These are phyloP conservation scores for Cottus gobio DNA, from an alignment of 2,113 vertebrate species.

Conservation along the genomic window DNA sequence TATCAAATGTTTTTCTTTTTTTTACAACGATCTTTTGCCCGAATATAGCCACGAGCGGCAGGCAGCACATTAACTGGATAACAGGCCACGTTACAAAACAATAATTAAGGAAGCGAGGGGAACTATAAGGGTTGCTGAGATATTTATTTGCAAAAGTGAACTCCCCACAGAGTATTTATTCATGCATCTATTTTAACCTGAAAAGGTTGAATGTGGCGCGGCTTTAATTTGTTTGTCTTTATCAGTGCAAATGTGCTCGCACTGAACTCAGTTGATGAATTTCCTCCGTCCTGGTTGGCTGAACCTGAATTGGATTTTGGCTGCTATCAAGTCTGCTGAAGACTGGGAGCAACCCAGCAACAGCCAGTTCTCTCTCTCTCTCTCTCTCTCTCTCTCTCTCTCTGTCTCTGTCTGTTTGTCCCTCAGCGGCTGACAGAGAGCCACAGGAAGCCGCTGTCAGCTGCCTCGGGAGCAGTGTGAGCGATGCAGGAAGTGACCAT, in stretches of 20 bases:
- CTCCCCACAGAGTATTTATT: neutral
- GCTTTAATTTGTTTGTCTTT: neutral
- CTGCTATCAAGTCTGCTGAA: slow-evolving; percentile 15
- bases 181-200: neutral
- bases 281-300: slow-evolving; percentile 23
- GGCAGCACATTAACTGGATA: neutral
- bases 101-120: neutral
- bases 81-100: neutral
- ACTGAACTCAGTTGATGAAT: slow-evolving; percentile 18
- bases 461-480: slow-evolving; percentile 67
- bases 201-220: neutral
- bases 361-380: neutral
- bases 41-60: neutral
- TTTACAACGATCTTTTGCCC: neutral
- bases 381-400: neutral
- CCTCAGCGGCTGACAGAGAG: slow-evolving; percentile 61
- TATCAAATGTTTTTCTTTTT: too few relatives aligned
- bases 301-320: slow-evolving; percentile 31
- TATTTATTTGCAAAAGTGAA: neutral
- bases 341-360: slow-evolving; percentile 26
- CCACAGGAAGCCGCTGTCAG: slow-evolving; percentile 79
- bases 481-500: slow-evolving; percentile 80
- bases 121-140: neutral
- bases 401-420: slow-evolving; percentile 47
- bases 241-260: neutral